These are phyloP conservation scores for Varanus salvator DNA, from an alignment of 2,113 vertebrate genomes.

Conservation along the genomic window DNA sequence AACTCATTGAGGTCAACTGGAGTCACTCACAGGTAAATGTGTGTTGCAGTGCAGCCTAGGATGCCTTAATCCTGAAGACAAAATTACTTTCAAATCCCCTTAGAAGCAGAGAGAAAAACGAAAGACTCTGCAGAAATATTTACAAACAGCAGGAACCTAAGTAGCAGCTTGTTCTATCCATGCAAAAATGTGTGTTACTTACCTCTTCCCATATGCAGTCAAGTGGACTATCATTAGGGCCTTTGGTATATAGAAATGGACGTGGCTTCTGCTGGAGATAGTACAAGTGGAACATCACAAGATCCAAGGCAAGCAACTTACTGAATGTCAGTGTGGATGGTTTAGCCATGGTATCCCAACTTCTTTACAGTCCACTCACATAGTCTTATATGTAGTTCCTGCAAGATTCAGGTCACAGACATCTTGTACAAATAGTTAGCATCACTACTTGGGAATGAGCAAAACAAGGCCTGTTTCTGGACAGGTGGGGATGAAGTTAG, in stretches of 20 bases:
- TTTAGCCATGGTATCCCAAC: not conserved
- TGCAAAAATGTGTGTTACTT: not conserved
- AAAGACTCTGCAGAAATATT: not conserved
- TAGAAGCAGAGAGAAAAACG: not conserved
- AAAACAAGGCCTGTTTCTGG: not conserved
- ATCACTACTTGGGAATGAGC: not conserved
- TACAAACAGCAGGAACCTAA: not conserved
- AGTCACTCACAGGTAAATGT: not conserved
- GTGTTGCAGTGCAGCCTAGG: slow-evolving; percentile 24
- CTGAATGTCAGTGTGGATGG: not conserved
- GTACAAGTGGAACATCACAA: not conserved
- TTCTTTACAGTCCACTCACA: no score
- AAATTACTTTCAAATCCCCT: slow-evolving; percentile 32
- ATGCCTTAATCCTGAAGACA: slow-evolving; percentile 21
- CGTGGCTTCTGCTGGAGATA: not conserved
- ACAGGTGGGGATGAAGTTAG: not conserved
- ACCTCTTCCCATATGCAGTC: not conserved
- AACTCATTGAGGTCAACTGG: not conserved
- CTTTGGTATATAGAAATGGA: not conserved
- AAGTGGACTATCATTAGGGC: not conserved
- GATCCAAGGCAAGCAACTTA: not conserved
- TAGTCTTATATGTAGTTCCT: no score
- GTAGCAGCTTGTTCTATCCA: not conserved
- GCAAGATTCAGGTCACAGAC: not conserved
- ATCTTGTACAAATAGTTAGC: not conserved